These are phyloP conservation scores for Pteria penguin DNA, from an alignment of 2,888 invertebrate species.

Conservation along the genomic window DNA sequence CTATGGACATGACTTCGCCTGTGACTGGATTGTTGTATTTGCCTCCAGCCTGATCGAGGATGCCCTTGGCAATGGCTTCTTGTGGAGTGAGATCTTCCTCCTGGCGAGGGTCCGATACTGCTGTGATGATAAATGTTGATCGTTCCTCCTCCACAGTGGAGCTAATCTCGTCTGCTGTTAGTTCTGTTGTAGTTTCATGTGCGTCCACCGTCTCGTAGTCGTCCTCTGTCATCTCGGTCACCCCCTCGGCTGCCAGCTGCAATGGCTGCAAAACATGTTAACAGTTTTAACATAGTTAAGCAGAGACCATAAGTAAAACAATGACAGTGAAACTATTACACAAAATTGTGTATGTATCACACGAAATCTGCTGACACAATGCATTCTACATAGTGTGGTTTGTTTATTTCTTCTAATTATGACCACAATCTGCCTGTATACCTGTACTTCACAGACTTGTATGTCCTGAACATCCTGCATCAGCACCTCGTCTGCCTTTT, in stretches of 20 bases:
- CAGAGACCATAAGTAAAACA: no score
- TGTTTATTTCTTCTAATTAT: no score
- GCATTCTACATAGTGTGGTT: no score
- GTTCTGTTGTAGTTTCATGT: slow-evolving; percentile 51
- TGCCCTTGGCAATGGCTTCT: slow-evolving; percentile 71
- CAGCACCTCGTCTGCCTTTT: slow-evolving; percentile 33
- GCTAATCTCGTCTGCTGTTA: slow-evolving; percentile 70
- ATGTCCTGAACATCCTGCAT: slow-evolving; percentile 27
- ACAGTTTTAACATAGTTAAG: neutral
- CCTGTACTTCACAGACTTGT: slow-evolving; percentile 29
- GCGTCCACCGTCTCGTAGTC: slow-evolving; percentile 38
- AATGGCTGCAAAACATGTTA: slow-evolving; percentile 1
- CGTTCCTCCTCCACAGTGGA: slow-evolving; percentile 74
- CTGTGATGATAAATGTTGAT: slow-evolving; percentile 71
- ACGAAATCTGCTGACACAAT: no score
- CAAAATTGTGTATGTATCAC: no score
- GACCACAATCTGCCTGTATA: no score
- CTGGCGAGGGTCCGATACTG: slow-evolving; percentile 65
- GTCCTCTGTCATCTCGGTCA: neutral
- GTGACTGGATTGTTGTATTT: slow-evolving; percentile 68
- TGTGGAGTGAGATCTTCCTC: slow-evolving; percentile 64
- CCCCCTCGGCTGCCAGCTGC: neutral
- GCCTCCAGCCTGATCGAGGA: slow-evolving; percentile 64
- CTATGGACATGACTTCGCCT: slow-evolving; percentile 63
- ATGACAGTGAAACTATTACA: no score